Evolutionary conservation across 2,888 invertebrate species (phyloP).

Genomic region (Pachliopta kotzebuea): DNA sequence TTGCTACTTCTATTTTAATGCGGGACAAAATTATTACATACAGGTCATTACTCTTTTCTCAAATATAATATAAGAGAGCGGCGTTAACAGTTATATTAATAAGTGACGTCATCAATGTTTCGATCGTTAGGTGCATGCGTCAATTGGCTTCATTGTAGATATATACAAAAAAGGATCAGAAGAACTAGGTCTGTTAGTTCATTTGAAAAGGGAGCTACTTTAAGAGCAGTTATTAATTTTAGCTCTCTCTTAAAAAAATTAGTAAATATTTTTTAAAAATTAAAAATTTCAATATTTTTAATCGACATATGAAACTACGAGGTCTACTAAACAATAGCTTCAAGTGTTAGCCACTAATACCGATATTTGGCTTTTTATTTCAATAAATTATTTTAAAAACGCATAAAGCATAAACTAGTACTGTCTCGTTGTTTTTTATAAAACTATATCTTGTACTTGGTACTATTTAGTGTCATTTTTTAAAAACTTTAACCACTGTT

Average conservation of each 20-base stretch:
- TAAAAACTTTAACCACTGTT: background rate
- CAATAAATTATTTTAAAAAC: no score
- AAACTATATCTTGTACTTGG: no score
- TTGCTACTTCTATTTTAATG: no score
- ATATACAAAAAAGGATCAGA: background rate
- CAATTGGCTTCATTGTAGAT: slow-evolving; percentile 33
- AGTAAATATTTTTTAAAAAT: no score
- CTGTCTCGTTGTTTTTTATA: no score
- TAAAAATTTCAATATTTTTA: background rate
- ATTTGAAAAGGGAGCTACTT: background rate
- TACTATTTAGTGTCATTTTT: background rate
- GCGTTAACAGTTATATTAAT: slow-evolving; percentile 54
- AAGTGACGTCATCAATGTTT: slow-evolving; percentile 48
- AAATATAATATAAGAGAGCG: slow-evolving; percentile 3
- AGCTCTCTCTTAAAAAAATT: background rate
- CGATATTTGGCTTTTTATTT: no score
- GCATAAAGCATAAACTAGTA: no score
- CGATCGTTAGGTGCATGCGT: slow-evolving; percentile 52
- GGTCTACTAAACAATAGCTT: no score
- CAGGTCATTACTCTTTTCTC: background rate
- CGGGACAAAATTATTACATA: background rate
- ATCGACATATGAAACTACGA: background rate
- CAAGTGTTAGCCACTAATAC: no score
- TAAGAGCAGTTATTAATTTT: background rate
- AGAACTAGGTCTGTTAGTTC: slow-evolving; percentile 6